phyloP scores from a whole-genome alignment of 2,797 vertebrate species.

The Pseudochaenichthys georgianus region DNA sequence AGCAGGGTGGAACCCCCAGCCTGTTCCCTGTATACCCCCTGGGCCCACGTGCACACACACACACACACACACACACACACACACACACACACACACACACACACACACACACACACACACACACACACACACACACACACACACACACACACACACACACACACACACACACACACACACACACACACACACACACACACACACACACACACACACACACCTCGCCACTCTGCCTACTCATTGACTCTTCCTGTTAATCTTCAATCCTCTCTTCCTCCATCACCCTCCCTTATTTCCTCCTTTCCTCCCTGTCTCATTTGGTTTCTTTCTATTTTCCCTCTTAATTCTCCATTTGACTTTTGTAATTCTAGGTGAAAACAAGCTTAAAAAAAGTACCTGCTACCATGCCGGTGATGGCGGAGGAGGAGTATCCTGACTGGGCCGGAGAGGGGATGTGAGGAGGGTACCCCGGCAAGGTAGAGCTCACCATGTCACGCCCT shows the following conservation, averaged over 20 bases:
- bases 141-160: slow-evolving; percentile 27
- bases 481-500: slow-evolving; percentile 93
- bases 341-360: neutral
- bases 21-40: slow-evolving; percentile 78
- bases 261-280: slow-evolving; percentile 53
- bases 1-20: slow-evolving; percentile 85
- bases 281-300: neutral
- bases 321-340: neutral
- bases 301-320: slow-evolving; percentile 6
- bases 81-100: no score
- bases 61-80: slow-evolving; percentile 41
- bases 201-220: slow-evolving; percentile 25
- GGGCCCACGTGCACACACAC: slow-evolving; percentile 60
- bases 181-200: slow-evolving; percentile 25
- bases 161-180: slow-evolving; percentile 24
- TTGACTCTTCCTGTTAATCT: slow-evolving; percentile 86
- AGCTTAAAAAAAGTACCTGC: slow-evolving; percentile 82
- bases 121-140: slow-evolving; percentile 42
- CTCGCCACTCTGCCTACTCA: slow-evolving; percentile 79
- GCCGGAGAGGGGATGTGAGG: slow-evolving; percentile 91
- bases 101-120: slow-evolving; percentile 10
- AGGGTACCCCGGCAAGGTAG: slow-evolving; percentile 93
- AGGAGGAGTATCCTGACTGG: slow-evolving; percentile 91
- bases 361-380: neutral
- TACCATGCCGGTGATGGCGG: slow-evolving; percentile 93